These are phyloP conservation scores for Encarsia formosa DNA, from an alignment of 2,888 invertebrate species.

Conservation along the genomic window DNA sequence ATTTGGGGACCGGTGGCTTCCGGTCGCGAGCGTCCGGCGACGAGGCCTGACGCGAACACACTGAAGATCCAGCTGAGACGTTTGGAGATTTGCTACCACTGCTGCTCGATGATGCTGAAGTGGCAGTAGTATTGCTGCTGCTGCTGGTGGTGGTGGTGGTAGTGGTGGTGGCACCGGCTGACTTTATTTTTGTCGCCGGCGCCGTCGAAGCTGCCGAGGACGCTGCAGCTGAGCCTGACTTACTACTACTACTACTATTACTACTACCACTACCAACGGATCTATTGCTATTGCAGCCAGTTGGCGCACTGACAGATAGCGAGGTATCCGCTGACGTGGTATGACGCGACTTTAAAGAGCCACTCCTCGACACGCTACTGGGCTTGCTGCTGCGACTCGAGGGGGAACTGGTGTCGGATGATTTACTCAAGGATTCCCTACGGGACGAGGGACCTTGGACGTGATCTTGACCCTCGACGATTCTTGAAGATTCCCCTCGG, in stretches of 20 bases:
- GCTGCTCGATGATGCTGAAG: constrained; percentile 10
- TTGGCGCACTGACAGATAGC: constrained; percentile 41
- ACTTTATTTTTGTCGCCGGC: constrained; percentile 27
- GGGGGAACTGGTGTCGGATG: constrained; percentile 30
- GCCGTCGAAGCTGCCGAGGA: constrained; percentile 27
- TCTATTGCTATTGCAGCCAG: constrained; percentile 36
- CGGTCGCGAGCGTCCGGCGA: constrained; percentile 42
- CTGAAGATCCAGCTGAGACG: constrained; percentile 32
- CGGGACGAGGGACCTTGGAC: constrained; percentile 29
- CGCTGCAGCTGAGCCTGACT: constrained; percentile 15
- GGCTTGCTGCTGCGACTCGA: constrained; percentile 33
- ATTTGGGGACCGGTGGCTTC: constrained; percentile 54
- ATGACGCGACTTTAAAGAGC: constrained; percentile 34
- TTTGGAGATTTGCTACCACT: constrained; percentile 9
- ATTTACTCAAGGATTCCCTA: constrained; percentile 33
- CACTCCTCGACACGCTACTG: constrained; percentile 9
- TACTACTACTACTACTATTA: constrained; percentile 6
- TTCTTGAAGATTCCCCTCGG: constrained; percentile 30
- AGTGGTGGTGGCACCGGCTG: constrained; percentile 20
- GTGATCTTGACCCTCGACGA: constrained; percentile 33
- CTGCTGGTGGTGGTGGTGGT: constrained; percentile 12
- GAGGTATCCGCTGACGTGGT: constrained; percentile 38
- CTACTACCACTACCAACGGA: constrained; percentile 1
- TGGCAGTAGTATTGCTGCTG: constrained; percentile 1
- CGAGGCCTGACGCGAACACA: constrained; percentile 38